Evolutionary conservation across 2,888 invertebrate genomes (phyloP).

Genomic region (Glaucopsyche alexis): DNA sequence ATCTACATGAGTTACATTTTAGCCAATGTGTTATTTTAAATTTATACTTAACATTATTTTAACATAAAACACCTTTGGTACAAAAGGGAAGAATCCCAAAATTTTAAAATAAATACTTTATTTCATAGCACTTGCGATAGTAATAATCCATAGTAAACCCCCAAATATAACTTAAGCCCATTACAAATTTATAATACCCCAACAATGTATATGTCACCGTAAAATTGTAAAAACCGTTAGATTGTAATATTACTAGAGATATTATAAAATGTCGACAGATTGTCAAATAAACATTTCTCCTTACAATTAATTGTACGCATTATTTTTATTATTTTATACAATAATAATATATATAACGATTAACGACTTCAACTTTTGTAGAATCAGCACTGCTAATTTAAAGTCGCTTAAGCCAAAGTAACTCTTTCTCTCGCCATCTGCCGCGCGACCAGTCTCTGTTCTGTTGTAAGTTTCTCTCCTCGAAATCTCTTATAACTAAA

Average conservation of each 20-base stretch:
- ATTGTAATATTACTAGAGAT: too few relatives aligned
- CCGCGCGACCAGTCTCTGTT: conserved; percentile 68
- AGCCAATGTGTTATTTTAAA: not conserved
- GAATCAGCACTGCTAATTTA: not conserved
- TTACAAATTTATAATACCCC: too few relatives aligned
- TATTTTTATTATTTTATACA: too few relatives aligned
- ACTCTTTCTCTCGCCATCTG: conserved; percentile 71
- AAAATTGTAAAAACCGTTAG: too few relatives aligned
- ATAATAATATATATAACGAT: too few relatives aligned
- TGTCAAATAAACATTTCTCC: too few relatives aligned
- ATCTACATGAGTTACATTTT: not conserved
- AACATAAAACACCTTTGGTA: conserved; percentile 10
- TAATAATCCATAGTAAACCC: not conserved
- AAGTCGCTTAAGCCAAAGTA: conserved; percentile 75
- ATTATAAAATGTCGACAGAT: too few relatives aligned
- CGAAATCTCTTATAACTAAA: conserved; percentile 81
- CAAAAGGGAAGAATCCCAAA: not conserved
- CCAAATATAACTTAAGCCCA: not conserved
- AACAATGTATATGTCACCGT: too few relatives aligned
- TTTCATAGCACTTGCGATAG: not conserved
- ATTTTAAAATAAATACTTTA: not conserved
- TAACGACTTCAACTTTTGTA: too few relatives aligned
- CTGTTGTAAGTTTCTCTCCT: conserved; percentile 75
- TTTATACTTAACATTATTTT: not conserved
- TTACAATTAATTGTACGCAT: too few relatives aligned